Evolutionary conservation across 2,888 invertebrate species (phyloP).

Genomic region (Watsonalla cultraria): DNA sequence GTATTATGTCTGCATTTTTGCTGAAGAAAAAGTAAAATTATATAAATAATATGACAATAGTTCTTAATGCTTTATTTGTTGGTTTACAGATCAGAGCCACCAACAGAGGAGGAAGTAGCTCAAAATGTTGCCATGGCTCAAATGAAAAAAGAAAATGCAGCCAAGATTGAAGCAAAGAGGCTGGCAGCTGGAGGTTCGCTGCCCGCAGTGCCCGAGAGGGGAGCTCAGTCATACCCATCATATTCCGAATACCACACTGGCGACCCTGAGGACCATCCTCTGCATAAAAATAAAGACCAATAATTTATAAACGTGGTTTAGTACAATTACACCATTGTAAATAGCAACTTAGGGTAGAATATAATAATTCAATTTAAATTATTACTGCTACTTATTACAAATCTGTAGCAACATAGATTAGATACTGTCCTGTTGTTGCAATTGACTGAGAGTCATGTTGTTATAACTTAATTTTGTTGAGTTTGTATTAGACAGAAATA

Average conservation of each 20-base stretch:
- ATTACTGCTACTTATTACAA: no score
- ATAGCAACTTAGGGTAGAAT: neutral
- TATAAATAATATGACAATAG: no score
- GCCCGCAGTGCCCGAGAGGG: constrained; percentile 42
- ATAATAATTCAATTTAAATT: no score
- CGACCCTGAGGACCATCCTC: constrained; percentile 32
- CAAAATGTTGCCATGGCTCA: constrained; percentile 84
- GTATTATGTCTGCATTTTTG: no score
- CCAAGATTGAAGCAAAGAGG: constrained; percentile 80
- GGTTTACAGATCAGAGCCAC: constrained; percentile 78
- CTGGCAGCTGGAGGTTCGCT: constrained; percentile 64
- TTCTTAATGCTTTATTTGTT: neutral
- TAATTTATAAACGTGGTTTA: neutral
- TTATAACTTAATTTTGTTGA: no score
- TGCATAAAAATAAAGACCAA: constrained; percentile 3
- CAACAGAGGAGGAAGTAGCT: constrained; percentile 84
- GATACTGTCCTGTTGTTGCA: no score
- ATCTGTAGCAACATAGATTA: no score
- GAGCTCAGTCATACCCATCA: constrained; percentile 68
- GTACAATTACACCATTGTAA: neutral
- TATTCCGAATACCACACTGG: constrained; percentile 81
- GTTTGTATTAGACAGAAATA: no score
- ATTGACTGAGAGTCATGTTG: no score
- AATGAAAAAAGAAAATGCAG: constrained; percentile 86
- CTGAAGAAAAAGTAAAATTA: no score